Conservation (phyloP, 2,113 vertebrate genomes). For the Todiramphus chloris region DNA sequence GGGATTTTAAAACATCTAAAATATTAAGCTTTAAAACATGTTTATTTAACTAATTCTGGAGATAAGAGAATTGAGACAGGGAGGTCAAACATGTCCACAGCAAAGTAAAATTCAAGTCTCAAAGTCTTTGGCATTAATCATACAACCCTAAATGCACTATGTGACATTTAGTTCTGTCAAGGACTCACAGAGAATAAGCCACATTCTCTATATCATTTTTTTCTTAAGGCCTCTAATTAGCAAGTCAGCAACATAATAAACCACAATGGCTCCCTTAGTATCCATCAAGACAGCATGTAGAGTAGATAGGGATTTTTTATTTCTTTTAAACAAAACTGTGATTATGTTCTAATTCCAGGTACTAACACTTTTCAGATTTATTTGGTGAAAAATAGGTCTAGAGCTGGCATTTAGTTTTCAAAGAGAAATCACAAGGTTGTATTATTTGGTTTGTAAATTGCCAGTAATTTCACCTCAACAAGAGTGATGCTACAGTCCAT, state of each 20-base stretch:
- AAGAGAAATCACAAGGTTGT: background rate
- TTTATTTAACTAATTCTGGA: background rate
- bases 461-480: background rate
- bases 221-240: conserved; percentile 4
- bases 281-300: background rate
- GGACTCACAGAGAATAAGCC: background rate
- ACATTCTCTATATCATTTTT: background rate
- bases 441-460: background rate
- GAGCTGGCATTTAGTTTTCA: background rate
- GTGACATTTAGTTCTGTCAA: background rate
- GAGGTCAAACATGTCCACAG: background rate
- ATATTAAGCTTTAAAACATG: background rate
- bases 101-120: background rate
- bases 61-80: background rate
- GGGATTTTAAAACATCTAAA: background rate
- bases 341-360: background rate
- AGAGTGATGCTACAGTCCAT: background rate
- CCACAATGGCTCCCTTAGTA: background rate
- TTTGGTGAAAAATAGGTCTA: background rate
- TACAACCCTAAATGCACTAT: background rate
- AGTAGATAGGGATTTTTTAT: background rate
- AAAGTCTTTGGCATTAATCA: background rate
- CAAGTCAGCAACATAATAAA: conserved; percentile 2
- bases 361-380: background rate
- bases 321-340: background rate